These are phyloP conservation scores for Standfussiana lucernea DNA, from an alignment of 2,888 invertebrate genomes.

Conservation along the genomic window DNA sequence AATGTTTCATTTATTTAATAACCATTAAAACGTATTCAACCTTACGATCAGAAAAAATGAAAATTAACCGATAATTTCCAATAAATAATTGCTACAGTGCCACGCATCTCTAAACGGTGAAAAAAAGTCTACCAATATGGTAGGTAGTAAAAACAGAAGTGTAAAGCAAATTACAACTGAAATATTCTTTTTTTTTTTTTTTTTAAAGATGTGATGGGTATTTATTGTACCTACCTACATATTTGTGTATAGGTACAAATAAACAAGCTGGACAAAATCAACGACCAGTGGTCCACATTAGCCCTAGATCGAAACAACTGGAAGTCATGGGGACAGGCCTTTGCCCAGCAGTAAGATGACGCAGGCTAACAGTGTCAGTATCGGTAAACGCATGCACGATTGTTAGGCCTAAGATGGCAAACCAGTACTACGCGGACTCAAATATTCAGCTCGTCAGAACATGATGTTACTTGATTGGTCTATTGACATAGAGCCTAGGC, in stretches of 20 bases:
- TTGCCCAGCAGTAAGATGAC: background rate
- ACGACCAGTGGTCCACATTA: background rate
- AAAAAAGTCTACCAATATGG: constrained; percentile 17
- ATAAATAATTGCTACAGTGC: background rate
- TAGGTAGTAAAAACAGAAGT: constrained; percentile 17
- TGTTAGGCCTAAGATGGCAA: too few species aligned
- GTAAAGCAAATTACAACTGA: background rate
- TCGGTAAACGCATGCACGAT: too few species aligned
- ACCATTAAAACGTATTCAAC: background rate
- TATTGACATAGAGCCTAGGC: too few species aligned
- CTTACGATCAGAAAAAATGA: background rate
- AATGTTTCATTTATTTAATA: background rate
- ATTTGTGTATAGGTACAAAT: background rate
- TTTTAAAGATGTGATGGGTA: background rate
- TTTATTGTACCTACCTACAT: background rate
- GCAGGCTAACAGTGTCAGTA: background rate
- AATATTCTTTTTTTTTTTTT: background rate
- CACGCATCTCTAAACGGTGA: constrained; percentile 14
- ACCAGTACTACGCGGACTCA: too few species aligned
- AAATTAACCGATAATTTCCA: constrained; percentile 23
- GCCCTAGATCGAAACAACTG: background rate
- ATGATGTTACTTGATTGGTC: too few species aligned
- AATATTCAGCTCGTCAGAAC: background rate
- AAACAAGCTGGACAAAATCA: background rate
- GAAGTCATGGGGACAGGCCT: background rate